Evolutionary conservation across 2,888 invertebrate genomes (phyloP).

Genomic region (Pimpla rufipes): DNA sequence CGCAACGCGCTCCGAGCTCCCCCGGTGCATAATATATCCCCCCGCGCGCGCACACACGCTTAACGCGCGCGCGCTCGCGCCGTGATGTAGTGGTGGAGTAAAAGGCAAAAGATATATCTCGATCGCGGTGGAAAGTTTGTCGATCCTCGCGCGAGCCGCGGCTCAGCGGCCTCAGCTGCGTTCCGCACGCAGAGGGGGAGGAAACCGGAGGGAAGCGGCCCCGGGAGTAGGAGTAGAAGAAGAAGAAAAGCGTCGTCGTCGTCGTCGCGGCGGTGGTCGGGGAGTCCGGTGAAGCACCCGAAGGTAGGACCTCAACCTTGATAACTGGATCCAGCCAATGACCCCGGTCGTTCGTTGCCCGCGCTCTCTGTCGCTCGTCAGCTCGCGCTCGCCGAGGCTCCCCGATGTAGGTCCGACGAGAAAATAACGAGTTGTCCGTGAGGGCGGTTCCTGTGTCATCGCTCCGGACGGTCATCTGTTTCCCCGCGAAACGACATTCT

Average conservation of each 20-base stretch:
- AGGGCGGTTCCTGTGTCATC: constrained; percentile 17
- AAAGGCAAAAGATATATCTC: constrained; percentile 15
- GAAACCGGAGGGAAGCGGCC: constrained; percentile 56
- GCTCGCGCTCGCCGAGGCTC: constrained; percentile 25
- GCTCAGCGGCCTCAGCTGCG: not conserved
- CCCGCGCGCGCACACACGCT: not conserved
- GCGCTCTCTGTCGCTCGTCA: constrained; percentile 47
- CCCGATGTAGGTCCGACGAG: constrained; percentile 34
- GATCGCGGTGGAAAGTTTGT: constrained; percentile 70
- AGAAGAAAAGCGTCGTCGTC: constrained; percentile 40
- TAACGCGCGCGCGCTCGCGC: not conserved
- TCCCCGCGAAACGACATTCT: not conserved
- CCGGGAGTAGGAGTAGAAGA: constrained; percentile 23
- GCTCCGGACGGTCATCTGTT: not conserved
- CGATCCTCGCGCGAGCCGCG: no score
- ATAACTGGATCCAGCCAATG: constrained; percentile 82
- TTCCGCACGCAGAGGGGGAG: constrained; percentile 15
- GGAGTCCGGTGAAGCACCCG: constrained; percentile 40
- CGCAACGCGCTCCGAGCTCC: constrained; percentile 11
- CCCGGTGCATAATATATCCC: constrained; percentile 22
- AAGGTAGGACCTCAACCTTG: constrained; percentile 79
- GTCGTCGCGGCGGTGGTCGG: no score
- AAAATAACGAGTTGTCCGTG: constrained; percentile 4
- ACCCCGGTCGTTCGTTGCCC: constrained; percentile 80
- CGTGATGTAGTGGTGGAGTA: constrained; percentile 16